These are phyloP conservation scores for Drosophila nr. fundita DNA, from an alignment of 2,888 invertebrate species.

Conservation along the genomic window DNA sequence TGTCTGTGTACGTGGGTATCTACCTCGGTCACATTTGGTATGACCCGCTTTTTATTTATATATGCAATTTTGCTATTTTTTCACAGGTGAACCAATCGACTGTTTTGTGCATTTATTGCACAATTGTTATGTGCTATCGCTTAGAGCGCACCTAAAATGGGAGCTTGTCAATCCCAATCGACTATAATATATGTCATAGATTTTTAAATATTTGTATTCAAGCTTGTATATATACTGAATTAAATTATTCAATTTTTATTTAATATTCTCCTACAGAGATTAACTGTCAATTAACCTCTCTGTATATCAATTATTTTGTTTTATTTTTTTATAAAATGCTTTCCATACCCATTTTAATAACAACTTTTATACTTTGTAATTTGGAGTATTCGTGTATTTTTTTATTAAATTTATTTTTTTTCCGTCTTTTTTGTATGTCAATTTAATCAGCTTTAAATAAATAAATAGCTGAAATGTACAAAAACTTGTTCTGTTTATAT, in stretches of 20 bases:
- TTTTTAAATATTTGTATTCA: neutral
- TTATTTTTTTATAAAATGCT: neutral
- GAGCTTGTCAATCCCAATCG: neutral
- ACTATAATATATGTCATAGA: neutral
- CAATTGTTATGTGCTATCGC: constrained; percentile 15
- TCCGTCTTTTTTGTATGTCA: neutral
- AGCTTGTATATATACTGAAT: neutral
- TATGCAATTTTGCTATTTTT: constrained; percentile 62
- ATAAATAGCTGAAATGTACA: neutral
- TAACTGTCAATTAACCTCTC: neutral
- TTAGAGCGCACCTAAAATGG: neutral
- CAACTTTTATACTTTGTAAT: neutral
- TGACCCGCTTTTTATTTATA: constrained; percentile 64
- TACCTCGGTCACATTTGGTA: constrained; percentile 51
- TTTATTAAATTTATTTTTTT: neutral
- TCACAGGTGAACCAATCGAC: constrained; percentile 57
- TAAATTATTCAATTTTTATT: neutral
- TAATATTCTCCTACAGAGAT: neutral
- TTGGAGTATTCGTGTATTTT: neutral
- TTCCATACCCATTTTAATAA: neutral
- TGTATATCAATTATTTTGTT: neutral
- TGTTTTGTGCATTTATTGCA: constrained; percentile 50
- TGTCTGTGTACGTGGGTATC: constrained; percentile 1
- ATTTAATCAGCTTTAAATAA: neutral
- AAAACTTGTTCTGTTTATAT: neutral